Evolutionary conservation across 2,888 invertebrate genomes (phyloP), one percentile per base, ranked within the genome.

Genomic region (Notodonta ziczac): DNA sequence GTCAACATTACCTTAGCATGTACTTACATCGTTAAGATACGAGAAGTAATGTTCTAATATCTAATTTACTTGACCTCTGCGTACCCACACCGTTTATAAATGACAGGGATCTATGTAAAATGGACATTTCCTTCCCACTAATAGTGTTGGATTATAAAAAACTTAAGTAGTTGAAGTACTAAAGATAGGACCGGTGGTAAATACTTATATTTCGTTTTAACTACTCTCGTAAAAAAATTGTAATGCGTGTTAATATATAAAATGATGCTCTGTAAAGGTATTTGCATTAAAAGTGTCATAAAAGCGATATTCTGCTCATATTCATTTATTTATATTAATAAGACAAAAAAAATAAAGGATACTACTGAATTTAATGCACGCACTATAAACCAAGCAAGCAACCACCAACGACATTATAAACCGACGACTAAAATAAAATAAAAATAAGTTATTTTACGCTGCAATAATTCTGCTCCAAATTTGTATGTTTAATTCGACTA

Each of bases 21-120:
- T 60, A 69, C 24, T 24, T 2, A 24, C 63, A 69, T 70, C 73
- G 54, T 81, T 79, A 73, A 81, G 78, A 80, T 80, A 78, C 76
- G 6, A 6, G 9, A 54, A 13, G 58, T 63, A 58, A 58, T 60
- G 51, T 35, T 56, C 42, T 56, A 46, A 24, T 12, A 50, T 55
- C 68, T 63, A 66, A 48, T 5, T 61, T 39, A 55, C 42, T 62
- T 61, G 72, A 66, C 6, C 72, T 16, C 7, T 63, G 9, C 3
- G 10, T 58, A 12, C 14, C 0, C 40, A 48, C 0, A 50, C 13
- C 13, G 13, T n/a, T 7, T 13, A 58, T 6, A 13, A 1, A 40
- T 44, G 7, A 24, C 7, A 16, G 12, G 54, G 69, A 44, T 66
- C 68, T 64, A 59, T 6, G n/a, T 53, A 59, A 60, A 65, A 51